Evolutionary conservation across 2,888 invertebrate species (phyloP).

Genomic region (Acronicta psi): DNA sequence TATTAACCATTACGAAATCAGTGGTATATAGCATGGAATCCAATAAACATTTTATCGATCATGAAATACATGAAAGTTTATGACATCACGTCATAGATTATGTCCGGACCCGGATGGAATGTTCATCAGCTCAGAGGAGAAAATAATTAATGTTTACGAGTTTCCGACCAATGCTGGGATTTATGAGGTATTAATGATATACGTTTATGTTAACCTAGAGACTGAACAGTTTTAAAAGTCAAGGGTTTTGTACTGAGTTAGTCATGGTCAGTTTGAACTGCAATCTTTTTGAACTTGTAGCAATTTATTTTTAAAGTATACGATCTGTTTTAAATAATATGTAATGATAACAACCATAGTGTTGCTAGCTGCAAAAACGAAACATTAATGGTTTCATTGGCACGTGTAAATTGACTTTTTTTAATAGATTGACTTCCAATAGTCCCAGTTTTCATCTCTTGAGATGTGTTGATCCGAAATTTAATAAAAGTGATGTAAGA

Average conservation of each 20-base stretch:
- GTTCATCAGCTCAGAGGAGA: conserved; percentile 11
- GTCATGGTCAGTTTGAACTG: conserved; percentile 38
- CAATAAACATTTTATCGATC: conserved; percentile 34
- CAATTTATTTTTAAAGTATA: conserved; percentile 8
- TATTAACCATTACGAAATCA: conserved; percentile 5
- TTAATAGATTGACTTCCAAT: no score
- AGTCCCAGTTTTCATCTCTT: no score
- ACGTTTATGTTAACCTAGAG: conserved; percentile 26
- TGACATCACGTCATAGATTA: conserved; percentile 25
- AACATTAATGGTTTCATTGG: no score
- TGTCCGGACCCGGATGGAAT: conserved; percentile 9
- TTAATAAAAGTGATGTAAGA: no score
- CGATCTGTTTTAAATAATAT: background rate
- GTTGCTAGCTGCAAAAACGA: no score
- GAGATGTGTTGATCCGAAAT: no score
- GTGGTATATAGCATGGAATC: conserved; percentile 13
- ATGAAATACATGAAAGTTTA: conserved; percentile 32
- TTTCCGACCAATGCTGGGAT: conserved; percentile 34
- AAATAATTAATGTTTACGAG: conserved; percentile 46
- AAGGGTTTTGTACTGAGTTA: conserved; percentile 39
- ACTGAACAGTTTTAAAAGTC: conserved; percentile 43
- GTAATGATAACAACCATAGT: no score
- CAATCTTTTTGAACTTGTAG: conserved; percentile 26
- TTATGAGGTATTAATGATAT: conserved; percentile 31
- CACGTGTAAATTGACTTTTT: no score